These are phyloP conservation scores for Ladona fulva DNA, from an alignment of 1,140 invertebrate genomes.

Conservation along the genomic window DNA sequence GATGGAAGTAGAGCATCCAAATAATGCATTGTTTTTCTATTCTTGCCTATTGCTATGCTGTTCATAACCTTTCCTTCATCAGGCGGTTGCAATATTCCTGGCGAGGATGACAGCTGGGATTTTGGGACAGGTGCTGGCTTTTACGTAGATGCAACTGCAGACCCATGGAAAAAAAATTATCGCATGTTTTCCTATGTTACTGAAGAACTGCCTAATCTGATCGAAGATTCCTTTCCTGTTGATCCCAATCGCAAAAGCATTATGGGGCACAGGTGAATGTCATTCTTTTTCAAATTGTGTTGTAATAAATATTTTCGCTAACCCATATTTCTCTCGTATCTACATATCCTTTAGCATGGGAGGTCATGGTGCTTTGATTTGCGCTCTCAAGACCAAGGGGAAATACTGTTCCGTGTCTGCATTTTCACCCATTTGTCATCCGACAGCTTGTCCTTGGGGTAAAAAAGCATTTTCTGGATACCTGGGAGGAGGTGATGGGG, in stretches of 20 bases:
- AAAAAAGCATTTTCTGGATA: constrained; percentile 81
- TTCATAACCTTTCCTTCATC: neutral
- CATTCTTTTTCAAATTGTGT: constrained; percentile 14
- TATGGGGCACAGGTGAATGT: constrained; percentile 69
- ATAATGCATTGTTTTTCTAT: neutral
- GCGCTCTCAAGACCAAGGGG: constrained; percentile 84
- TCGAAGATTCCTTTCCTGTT: constrained; percentile 62
- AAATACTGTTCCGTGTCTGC: constrained; percentile 85
- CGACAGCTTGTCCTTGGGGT: constrained; percentile 77
- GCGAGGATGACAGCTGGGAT: constrained; percentile 84
- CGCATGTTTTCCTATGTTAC: constrained; percentile 96
- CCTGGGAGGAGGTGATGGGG: constrained; percentile 54
- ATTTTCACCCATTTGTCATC: constrained; percentile 95
- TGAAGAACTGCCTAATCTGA: constrained; percentile 72
- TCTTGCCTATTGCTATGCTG: neutral
- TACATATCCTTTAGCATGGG: constrained; percentile 68
- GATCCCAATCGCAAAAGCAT: constrained; percentile 56
- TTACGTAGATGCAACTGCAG: constrained; percentile 85
- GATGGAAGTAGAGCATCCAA: neutral
- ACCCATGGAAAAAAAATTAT: constrained; percentile 90
- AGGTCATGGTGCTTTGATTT: constrained; percentile 91
- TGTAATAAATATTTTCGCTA: neutral
- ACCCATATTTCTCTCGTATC: neutral
- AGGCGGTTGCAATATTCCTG: constrained; percentile 77
- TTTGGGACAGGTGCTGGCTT: constrained; percentile 94